These are phyloP conservation scores for Malacoraja senta DNA, from an alignment of 2,797 vertebrate species.

Conservation along the genomic window DNA sequence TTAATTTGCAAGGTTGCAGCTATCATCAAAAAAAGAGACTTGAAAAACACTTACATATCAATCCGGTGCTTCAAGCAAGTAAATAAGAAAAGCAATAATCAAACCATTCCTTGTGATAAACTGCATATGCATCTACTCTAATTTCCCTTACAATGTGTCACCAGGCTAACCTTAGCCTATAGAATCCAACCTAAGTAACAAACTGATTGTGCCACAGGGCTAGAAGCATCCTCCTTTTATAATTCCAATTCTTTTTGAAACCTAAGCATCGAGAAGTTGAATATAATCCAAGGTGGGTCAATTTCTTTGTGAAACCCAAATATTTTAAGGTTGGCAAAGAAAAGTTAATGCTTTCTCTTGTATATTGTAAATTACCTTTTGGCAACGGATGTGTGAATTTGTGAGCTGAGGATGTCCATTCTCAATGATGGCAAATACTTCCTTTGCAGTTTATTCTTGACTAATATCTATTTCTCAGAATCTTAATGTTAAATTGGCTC, in stretches of 20 bases:
- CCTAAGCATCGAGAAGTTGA: not conserved
- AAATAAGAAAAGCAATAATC: conserved; percentile 8
- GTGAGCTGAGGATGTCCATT: not conserved
- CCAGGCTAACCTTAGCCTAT: not conserved
- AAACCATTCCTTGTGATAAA: not conserved
- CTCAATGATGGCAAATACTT: not conserved
- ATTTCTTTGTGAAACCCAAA: not conserved
- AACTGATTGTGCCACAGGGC: not conserved
- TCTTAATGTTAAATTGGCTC: not conserved
- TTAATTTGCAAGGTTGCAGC: not conserved
- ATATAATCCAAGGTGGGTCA: not conserved
- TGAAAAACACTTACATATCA: not conserved
- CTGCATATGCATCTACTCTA: not conserved
- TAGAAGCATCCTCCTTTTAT: not conserved
- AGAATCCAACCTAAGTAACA: not conserved
- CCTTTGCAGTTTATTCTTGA: not conserved
- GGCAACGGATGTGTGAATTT: conserved; percentile 1
- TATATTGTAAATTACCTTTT: not conserved
- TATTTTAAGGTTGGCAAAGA: not conserved
- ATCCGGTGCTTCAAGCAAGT: not conserved
- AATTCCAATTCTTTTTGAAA: not conserved
- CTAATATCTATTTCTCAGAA: not conserved
- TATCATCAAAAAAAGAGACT: not conserved
- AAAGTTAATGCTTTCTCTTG: not conserved
- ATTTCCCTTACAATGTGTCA: not conserved